A percentile compares a stretch with the other conserved stretches of the same genome.
These are phyloP conservation scores for Epizoanthus ramosus DNA, from an alignment of 92 coral and sea anemone species.

Conservation along the genomic window DNA sequence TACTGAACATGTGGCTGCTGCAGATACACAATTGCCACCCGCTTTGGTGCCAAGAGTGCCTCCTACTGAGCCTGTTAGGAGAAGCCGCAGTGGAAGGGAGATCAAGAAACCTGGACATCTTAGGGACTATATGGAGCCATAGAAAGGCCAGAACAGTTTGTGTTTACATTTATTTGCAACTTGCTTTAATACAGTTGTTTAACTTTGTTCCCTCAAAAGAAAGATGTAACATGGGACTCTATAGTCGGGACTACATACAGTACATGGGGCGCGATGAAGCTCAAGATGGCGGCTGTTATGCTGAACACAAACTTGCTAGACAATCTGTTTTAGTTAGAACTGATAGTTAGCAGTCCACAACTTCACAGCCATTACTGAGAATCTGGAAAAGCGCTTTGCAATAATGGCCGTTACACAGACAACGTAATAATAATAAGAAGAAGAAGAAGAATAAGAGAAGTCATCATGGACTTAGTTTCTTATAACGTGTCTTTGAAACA, in stretches of 20 bases:
- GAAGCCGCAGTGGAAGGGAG: constrained; percentile 26
- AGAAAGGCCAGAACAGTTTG: neutral
- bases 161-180: neutral
- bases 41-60: neutral
- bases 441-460: neutral
- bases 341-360: no score
- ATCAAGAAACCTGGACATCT: constrained; percentile 23
- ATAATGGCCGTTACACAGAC: neutral
- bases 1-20: neutral
- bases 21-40: neutral
- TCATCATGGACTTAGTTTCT: constrained; percentile 7
- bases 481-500: constrained; percentile 13
- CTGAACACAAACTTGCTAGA: no score
- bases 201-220: neutral
- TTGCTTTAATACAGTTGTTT: neutral
- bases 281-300: no score
- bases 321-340: no score
- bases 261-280: no score
- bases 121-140: constrained; percentile 10
- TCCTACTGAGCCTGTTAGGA: constrained; percentile 14
- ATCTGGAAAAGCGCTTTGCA: constrained; percentile 5
- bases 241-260: no score
- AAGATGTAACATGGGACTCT: no score
- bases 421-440: neutral
- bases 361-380: neutral